Evolutionary conservation across 1,140 invertebrate genomes (phyloP), one percentile per base, ranked within the genome.

Genomic region (Akabosia matsudoensis): DNA sequence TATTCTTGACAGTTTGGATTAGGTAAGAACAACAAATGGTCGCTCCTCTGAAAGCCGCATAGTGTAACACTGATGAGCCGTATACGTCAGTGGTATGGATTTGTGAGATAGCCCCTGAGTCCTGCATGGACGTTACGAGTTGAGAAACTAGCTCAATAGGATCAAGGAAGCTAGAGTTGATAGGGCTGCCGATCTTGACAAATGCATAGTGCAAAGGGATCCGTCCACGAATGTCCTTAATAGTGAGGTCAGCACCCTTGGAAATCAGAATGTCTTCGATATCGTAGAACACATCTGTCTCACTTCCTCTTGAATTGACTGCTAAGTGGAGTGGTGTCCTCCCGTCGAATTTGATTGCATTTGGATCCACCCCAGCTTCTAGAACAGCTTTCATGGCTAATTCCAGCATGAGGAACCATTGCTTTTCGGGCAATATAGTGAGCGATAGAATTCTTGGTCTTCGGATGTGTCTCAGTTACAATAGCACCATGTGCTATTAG

Each of bases 191-290:
- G 73, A 83, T 82, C 79, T 86, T 84, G 4, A 84, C 82, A 81
- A 88, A 88, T 0, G 84, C 85, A 79, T 87, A 87, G 80, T 88
- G 87, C 4, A 88, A 80, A 16, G 85, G 83, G 45, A 82, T 82
- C 73, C 85, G 37, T 0, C 79, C 77, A 18, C 76, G 37, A 18
- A 52, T 74, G 78, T 85, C 84, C 22, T 70, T 51, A 13, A 79
- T 78, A 70, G 79, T 74, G 22, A 82, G 37, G n/a, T 78, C 72
- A n/a, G 82, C 83, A n/a, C 82, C 81, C 64, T 75, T 78, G 64
- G 80, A 74, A 26, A 85, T 76, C 18, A 85, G 75, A 45, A 71
- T 73, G 45, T 83, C 80, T 77, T 84, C 84, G 26, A 85, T 75
- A 2, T 82, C 82, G 45, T 84, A 82, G 37, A 74, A 81, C 4